phyloP scores from a whole-genome alignment of 2,888 invertebrate genomes.

The Eumacrocentrus americanus region DNA sequence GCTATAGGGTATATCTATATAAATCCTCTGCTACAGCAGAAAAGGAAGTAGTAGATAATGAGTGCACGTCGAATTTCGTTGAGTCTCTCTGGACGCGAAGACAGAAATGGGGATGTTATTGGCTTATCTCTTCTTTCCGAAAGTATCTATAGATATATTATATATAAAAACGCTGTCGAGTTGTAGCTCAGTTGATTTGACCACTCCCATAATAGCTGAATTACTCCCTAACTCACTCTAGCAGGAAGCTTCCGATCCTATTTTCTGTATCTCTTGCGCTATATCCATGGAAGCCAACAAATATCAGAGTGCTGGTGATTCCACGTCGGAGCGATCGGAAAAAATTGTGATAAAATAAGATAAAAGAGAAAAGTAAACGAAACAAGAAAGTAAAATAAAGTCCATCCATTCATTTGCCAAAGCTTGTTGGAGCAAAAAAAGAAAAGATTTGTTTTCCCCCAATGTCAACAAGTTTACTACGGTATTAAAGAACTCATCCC shows the following conservation, averaged over 20 bases:
- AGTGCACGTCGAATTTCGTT: slow-evolving; percentile 29
- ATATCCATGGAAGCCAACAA: slow-evolving; percentile 11
- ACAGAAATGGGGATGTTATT: slow-evolving; percentile 50
- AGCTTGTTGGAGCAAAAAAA: background rate
- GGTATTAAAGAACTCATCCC: slow-evolving; percentile 8
- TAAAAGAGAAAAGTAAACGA: background rate
- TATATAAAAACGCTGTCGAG: too few species aligned
- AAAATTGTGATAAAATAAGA: background rate
- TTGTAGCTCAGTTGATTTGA: slow-evolving; percentile 21
- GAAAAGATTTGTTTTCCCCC: background rate
- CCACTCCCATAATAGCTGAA: slow-evolving; percentile 1
- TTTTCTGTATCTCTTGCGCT: slow-evolving; percentile 45
- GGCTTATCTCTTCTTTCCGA: slow-evolving; percentile 44
- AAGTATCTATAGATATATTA: background rate
- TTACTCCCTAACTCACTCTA: slow-evolving; percentile 12
- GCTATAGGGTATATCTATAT: slow-evolving; percentile 11
- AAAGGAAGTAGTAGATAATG: slow-evolving; percentile 33
- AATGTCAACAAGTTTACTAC: slow-evolving; percentile 4
- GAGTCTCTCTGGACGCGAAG: slow-evolving; percentile 17
- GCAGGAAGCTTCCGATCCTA: slow-evolving; percentile 43
- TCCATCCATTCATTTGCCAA: slow-evolving; percentile 9
- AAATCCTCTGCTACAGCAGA: background rate
- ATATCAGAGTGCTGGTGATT: too few species aligned
- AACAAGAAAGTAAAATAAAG: background rate
- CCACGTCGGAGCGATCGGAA: background rate